Evolutionary conservation across 2,797 vertebrate species (phyloP).

Genomic region (Perodicticus potto): DNA sequence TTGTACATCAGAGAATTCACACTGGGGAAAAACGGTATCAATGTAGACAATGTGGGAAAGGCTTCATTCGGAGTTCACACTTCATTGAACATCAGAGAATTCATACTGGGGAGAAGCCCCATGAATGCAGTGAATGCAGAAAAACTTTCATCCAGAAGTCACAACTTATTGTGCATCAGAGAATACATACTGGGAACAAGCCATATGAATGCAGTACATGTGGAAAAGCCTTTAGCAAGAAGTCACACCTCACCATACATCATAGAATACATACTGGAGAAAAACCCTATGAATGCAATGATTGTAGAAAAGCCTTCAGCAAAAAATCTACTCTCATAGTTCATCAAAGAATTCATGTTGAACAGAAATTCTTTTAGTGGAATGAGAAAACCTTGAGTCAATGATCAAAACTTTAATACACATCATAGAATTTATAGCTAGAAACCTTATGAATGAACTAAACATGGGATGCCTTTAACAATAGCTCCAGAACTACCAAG

Average conservation of each 20-base stretch:
- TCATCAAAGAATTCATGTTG: conserved; percentile 23
- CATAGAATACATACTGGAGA: conserved; percentile 59
- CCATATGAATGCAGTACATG: conserved; percentile 29
- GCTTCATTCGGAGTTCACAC: not conserved
- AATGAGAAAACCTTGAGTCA: conserved; percentile 16
- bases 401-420: not conserved
- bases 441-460: not conserved
- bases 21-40: not conserved
- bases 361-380: conserved; percentile 6
- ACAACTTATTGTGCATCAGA: conserved; percentile 20
- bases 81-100: conserved; percentile 59
- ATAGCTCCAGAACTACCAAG: not conserved
- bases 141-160: conserved; percentile 56
- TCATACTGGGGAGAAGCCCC: conserved; percentile 61
- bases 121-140: conserved; percentile 54
- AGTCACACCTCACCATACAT: conserved; percentile 44
- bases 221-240: conserved; percentile 14
- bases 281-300: not conserved
- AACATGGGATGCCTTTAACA: not conserved
- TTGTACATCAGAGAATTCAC: not conserved
- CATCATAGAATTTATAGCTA: not conserved
- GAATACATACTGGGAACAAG: conserved; percentile 52
- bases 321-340: conserved; percentile 25
- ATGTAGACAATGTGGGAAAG: not conserved
- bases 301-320: conserved; percentile 27